Evolutionary conservation across 2,888 invertebrate species (phyloP).

Genomic region (Erebia epiphron): DNA sequence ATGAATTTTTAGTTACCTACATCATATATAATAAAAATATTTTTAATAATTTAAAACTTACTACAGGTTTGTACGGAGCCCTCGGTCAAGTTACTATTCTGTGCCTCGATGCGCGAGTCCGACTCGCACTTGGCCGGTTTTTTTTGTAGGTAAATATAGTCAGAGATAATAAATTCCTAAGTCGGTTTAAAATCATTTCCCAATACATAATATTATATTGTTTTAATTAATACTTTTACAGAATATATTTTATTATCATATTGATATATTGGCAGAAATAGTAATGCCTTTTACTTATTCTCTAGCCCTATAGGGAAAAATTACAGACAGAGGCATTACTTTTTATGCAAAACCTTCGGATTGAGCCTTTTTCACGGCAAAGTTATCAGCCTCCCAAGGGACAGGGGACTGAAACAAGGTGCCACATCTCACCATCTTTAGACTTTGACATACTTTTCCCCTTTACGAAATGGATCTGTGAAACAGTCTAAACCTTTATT

Average conservation of each 20-base stretch:
- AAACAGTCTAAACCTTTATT: background rate
- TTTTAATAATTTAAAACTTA: too few relatives aligned
- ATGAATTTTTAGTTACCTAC: too few relatives aligned
- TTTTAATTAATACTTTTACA: too few relatives aligned
- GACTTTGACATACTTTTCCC: slow-evolving; percentile 9
- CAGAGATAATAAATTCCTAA: too few relatives aligned
- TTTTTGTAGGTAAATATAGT: background rate
- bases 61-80: too few relatives aligned
- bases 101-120: too few relatives aligned
- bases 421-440: slow-evolving; percentile 1
- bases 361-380: background rate
- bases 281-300: background rate
- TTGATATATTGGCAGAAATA: background rate
- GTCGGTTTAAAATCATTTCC: background rate
- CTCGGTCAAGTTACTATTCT: too few relatives aligned
- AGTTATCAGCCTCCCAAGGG: slow-evolving; percentile 3
- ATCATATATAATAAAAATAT: too few relatives aligned
- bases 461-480: background rate
- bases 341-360: background rate
- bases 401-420: slow-evolving; percentile 2
- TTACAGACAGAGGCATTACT: background rate
- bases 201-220: background rate
- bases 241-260: background rate
- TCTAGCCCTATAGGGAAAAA: background rate
- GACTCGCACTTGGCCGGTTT: too few relatives aligned